Base-by-base conservation (phyloP, 2,113 vertebrate species). In the Aphyosemion australe region DNA sequence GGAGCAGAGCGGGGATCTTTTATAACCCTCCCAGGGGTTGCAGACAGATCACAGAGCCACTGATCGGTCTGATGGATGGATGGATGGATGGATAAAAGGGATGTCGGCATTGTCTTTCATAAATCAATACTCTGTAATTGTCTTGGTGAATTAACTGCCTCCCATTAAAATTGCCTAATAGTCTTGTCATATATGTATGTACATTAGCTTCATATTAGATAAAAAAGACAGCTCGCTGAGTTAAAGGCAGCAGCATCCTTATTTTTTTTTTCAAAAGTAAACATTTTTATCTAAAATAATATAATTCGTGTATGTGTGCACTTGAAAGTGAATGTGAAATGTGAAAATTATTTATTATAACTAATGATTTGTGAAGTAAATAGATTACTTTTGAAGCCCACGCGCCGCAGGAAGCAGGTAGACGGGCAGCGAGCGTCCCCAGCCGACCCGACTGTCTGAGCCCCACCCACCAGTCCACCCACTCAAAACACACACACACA, bases 11-110 rank as follows among this genome's bases (percentile, higher is more conserved):
- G 16, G 49, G 63, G 42, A 21, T 21, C 42, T 60, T 66, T 51
- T 51, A 41, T 15, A 0, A 69, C 32, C 66, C 76, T 86, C 81
- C 79, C 72, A 82, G 80, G 71, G 85, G 80, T 56, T 74, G 76
- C 75, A 76, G 86, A 81, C 64, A 53, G 90, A 92, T 82, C 87
- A 37, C 92, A 87, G 90, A 92, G 83, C 74, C 69, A 89, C 83
- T 75, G 92, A 92, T 93, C 64, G 62, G 45, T 20, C 26, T 62
- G 53, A 74, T 43, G 68, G 47, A 51, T 34, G 59, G 47, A n/a
- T n/a, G n/a, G n/a, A 31, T 42, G 62, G 62, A 68, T 54, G 16
- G 52, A 48, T 32, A 54, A 13, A 14, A 2, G n/a, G 32, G 43
- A 49, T 15, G 26, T 46, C 18, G 39, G 65, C 31, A 59, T 15